These are phyloP conservation scores for Dendrocincla fuliginosa DNA, from an alignment of 2,797 vertebrate genomes.

Conservation along the genomic window DNA sequence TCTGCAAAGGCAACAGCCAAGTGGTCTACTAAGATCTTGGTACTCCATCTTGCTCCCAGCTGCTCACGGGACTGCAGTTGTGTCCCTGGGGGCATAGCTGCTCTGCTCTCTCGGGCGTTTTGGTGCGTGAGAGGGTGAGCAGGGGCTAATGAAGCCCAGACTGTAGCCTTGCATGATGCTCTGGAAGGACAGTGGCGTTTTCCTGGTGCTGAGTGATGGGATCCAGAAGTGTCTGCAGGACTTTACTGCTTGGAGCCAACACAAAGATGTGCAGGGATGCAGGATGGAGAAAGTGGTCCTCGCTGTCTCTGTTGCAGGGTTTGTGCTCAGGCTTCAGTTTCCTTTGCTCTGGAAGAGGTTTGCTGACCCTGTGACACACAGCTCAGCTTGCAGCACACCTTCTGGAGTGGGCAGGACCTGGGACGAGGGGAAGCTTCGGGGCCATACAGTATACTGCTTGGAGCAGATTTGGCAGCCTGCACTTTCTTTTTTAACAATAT, in stretches of 20 bases:
- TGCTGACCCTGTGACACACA: not conserved
- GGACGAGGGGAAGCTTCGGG: not conserved
- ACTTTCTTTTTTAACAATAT: constrained; percentile 57
- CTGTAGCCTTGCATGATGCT: not conserved
- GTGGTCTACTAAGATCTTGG: not conserved
- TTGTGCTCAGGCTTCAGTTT: not conserved
- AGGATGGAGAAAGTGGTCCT: not conserved
- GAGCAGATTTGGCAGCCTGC: constrained; percentile 3
- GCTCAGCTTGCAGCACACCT: rapidly evolving
- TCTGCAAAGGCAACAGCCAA: not conserved
- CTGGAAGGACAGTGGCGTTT: not conserved
- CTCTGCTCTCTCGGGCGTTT: not conserved
- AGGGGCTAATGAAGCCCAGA: not conserved
- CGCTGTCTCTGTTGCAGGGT: not conserved
- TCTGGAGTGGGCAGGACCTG: not conserved
- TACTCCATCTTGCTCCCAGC: not conserved
- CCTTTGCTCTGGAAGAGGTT: not conserved
- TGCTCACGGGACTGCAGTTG: not conserved
- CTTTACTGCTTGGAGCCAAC: not conserved
- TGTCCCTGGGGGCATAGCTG: not conserved
- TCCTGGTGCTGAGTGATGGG: not conserved
- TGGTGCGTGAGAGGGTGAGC: rapidly evolving
- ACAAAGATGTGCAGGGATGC: rapidly evolving
- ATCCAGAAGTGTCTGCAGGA: not conserved
- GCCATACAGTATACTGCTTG: not conserved